These are phyloP conservation scores for Pitta sordida DNA, from an alignment of 2,113 vertebrate species.

Conservation along the genomic window DNA sequence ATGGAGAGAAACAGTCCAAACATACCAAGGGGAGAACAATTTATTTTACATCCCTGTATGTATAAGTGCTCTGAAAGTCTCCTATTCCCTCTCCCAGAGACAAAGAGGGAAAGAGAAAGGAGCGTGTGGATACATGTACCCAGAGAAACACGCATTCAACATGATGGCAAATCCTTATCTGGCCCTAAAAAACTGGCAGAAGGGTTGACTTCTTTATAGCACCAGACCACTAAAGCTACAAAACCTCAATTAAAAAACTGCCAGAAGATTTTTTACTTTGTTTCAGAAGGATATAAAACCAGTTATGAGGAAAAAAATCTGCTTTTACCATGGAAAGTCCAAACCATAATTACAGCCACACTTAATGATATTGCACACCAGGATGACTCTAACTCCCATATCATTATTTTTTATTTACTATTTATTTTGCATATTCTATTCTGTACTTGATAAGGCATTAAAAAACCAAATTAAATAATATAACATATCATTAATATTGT, in stretches of 20 bases:
- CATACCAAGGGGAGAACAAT: neutral
- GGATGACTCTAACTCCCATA: constrained; percentile 8
- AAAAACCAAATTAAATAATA: constrained; percentile 58
- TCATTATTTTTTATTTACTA: constrained; percentile 65
- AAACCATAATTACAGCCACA: constrained; percentile 23
- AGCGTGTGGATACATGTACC: neutral
- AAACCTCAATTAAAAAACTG: constrained; percentile 69
- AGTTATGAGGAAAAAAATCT: neutral
- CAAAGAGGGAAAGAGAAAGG: neutral
- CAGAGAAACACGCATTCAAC: constrained; percentile 1
- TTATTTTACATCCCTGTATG: constrained; percentile 9
- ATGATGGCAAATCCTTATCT: constrained; percentile 61
- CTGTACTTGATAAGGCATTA: constrained; percentile 38
- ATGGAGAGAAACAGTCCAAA: neutral
- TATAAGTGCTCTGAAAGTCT: constrained; percentile 17
- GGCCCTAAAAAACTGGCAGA: constrained; percentile 57
- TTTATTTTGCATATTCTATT: constrained; percentile 57
- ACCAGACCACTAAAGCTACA: constrained; percentile 59
- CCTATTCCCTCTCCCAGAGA: neutral
- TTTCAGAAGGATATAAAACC: constrained; percentile 58
- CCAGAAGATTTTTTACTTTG: constrained; percentile 49
- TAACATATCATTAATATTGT: constrained; percentile 32
- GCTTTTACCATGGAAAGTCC: constrained; percentile 43
- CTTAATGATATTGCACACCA: constrained; percentile 9
- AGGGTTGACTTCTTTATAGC: constrained; percentile 53